Evolutionary conservation across 2,888 invertebrate genomes (phyloP), one percentile per base, ranked within the genome.

Genomic region (Aphrophora alni): DNA sequence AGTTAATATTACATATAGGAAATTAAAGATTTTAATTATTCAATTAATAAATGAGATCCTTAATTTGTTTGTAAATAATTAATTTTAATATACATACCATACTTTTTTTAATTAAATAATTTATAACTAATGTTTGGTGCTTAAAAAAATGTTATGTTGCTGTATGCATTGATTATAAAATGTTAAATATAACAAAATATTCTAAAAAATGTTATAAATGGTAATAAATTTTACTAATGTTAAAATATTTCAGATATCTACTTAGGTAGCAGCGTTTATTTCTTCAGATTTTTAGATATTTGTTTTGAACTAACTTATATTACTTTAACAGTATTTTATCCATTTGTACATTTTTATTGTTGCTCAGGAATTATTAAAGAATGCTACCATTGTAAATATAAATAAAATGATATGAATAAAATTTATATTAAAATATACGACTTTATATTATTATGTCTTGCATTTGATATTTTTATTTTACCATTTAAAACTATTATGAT

Each of bases 201-300:
- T 59, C 59, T 59, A 59, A 59, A 59, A 44, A 59, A 59, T 59
- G 59, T 59, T 59, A 59, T 59, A 59, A 59, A 59, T 59, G n/a
- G 59, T 59, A 59, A 59, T 59, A 59, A 59, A 59, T 59, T 59
- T 59, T 59, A 59, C 59, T 59, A 59, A 59, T 59, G 59, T 59
- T 59, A 59, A 59, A 59, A n/a, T 59, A 59, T 59, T 44, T 44
- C 44, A 44, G 12, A 44, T 44, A 44, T 44, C 59, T 59, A 21
- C 4, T 2, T 21, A 21, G 59, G 14, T 59, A 21, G 21, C 21
- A 21, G 44, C 12, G 10, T 44, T 44, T 44, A 44, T 44, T 59
- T 3, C 21, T n/a, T 59, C 8, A 33, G 33, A 33, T 8, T 33
- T 8, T 33, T 33, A 33, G 5, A n/a, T n/a, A n/a, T n/a, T 44